phyloP scores from a whole-genome alignment of 2,113 vertebrate species.

The Centropristis striata region DNA sequence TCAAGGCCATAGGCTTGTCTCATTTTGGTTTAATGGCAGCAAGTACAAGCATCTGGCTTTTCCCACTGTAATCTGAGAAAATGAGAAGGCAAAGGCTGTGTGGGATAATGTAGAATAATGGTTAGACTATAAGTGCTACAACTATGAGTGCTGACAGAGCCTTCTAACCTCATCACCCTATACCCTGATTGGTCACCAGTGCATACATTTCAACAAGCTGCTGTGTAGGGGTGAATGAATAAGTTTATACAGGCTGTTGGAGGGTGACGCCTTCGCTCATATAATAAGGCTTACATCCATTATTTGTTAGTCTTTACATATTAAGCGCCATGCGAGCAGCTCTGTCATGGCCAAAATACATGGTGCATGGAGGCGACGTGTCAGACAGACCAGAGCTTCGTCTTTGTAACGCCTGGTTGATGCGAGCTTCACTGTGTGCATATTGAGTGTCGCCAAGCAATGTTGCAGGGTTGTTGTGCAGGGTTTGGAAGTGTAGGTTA shows the following conservation, averaged over 20 bases:
- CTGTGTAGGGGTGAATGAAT: not conserved
- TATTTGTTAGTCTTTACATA: too few species aligned
- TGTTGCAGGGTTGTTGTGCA: too few species aligned
- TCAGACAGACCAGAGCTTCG: too few species aligned
- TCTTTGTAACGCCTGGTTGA: too few species aligned
- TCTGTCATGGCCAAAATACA: not conserved
- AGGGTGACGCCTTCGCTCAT: constrained; percentile 3
- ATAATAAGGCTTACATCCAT: too few species aligned
- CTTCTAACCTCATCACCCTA: constrained; percentile 3
- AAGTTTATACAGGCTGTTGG: not conserved
- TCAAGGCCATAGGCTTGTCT: constrained; percentile 13
- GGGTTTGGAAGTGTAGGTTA: too few species aligned
- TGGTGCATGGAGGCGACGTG: too few species aligned
- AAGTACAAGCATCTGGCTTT: constrained; percentile 27
- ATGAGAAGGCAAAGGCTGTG: constrained; percentile 15
- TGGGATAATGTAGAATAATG: constrained; percentile 34
- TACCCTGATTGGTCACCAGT: not conserved
- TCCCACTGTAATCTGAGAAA: constrained; percentile 6
- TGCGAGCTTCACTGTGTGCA: too few species aligned
- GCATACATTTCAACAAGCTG: constrained; percentile 7
- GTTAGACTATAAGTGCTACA: constrained; percentile 8
- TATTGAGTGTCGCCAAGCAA: too few species aligned
- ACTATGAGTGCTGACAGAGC: constrained; percentile 9
- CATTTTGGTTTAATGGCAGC: constrained; percentile 25
- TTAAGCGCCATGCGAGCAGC: not conserved